Conservation (phyloP, 2,797 vertebrate species). For the Rallus crepitans region DNA sequence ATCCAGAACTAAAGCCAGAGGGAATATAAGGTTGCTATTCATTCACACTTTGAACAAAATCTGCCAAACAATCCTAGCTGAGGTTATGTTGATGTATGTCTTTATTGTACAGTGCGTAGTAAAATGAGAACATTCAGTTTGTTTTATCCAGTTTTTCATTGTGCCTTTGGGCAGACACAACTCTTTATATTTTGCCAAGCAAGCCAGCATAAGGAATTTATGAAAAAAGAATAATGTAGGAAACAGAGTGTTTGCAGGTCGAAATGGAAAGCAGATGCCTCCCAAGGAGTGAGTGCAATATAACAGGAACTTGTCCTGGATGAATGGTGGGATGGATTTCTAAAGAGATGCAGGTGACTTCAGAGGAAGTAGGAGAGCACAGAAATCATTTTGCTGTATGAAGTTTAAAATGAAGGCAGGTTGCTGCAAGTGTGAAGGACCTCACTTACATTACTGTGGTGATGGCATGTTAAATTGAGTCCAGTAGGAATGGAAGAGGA, state of each 20-base stretch:
- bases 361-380: not conserved
- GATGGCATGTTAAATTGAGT: not conserved
- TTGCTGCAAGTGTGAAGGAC: not conserved
- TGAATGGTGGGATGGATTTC: constrained; percentile 3
- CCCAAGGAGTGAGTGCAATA: not conserved
- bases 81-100: constrained; percentile 21
- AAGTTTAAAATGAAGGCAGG: not conserved
- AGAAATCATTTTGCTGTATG: not conserved
- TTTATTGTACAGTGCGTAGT: not conserved
- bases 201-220: constrained; percentile 41
- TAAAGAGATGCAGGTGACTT: not conserved
- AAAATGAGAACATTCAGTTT: constrained; percentile 6
- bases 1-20: constrained; percentile 25
- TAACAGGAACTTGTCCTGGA: not conserved
- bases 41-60: constrained; percentile 55
- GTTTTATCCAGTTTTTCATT: constrained; percentile 43
- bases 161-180: constrained; percentile 37
- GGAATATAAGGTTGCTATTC: constrained; percentile 63
- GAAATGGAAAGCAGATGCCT: constrained; percentile 63
- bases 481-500: not conserved
- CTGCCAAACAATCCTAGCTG: constrained; percentile 42
- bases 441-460: not conserved
- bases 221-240: constrained; percentile 45
- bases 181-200: constrained; percentile 13
- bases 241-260: constrained; percentile 40